Conservation (phyloP, 1,140 invertebrate species). For the Drosophila melanogaster region DNA sequence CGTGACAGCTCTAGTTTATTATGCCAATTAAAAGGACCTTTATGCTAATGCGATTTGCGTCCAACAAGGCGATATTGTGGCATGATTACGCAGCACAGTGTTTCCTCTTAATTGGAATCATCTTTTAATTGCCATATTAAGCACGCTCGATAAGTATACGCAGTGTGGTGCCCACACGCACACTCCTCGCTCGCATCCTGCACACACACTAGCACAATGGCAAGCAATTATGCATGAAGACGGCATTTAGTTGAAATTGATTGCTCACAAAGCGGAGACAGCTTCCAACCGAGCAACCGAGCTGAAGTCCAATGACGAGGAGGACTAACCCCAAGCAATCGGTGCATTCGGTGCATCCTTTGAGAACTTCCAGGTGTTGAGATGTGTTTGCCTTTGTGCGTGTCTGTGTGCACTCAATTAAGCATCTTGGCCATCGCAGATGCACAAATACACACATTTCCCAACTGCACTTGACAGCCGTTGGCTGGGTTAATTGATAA, state of each 20-base stretch:
- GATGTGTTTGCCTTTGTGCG: conserved; percentile 35
- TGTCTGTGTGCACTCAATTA: conserved; percentile 62
- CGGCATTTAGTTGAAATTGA: conserved; percentile 73
- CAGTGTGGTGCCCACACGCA: conserved; percentile 20
- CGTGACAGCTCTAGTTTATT: conserved; percentile 49
- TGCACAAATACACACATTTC: conserved; percentile 39
- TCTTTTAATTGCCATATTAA: conserved; percentile 79
- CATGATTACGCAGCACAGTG: conserved; percentile 50
- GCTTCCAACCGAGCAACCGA: conserved; percentile 22
- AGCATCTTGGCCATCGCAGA: conserved; percentile 33
- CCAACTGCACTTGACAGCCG: conserved; percentile 40
- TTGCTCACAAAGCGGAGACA: conserved; percentile 59
- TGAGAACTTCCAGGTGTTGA: conserved; percentile 61
- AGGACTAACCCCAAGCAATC: conserved; percentile 27
- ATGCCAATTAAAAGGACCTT: conserved; percentile 54
- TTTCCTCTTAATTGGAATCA: conserved; percentile 72
- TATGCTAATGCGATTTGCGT: conserved; percentile 56
- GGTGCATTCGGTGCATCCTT: conserved; percentile 24
- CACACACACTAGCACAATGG: conserved; percentile 24
- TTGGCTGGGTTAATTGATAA: conserved; percentile 51
- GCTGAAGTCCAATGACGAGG: conserved; percentile 26
- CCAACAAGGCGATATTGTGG: conserved; percentile 49
- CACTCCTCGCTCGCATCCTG: conserved; percentile 4
- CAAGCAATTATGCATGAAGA: conserved; percentile 76
- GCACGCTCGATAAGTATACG: conserved; percentile 61